Evolutionary conservation across 2,888 invertebrate genomes (phyloP), one percentile per base, ranked within the genome.

Genomic region (Zonitis immaculata): DNA sequence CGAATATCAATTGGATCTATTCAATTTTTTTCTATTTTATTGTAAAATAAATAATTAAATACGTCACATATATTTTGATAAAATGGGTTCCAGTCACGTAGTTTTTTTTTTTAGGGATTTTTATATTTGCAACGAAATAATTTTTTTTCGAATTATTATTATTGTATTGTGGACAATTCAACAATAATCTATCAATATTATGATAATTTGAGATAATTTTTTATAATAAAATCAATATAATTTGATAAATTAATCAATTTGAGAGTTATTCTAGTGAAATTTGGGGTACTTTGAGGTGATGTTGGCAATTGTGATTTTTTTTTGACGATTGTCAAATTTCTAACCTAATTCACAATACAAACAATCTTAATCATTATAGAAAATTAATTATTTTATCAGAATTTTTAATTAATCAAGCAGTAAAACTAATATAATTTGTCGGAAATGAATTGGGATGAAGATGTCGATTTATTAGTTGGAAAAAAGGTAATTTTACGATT

Each of bases 391-490:
- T n/a, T n/a, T 22, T 22, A 22, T 4, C 22, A 4, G 22, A 22
- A 22, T 4, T 22, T 4, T 22, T 22, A 22, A 22, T 22, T 22
- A 22, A 22, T 22, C 5, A 22, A 22, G 22, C 39, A n/a, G n/a
- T 39, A 32, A n/a, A 32, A 32, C 2, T 14, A 7, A n/a, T 11
- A 8, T 7, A 8, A 16, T 39, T n/a, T n/a, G n/a, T n/a, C n/a
- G n/a, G n/a, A 46, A 49, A 71, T 72, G 70, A 68, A 67, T 58
- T 69, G 66, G 64, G 69, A 71, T 22, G 67, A 70, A 48, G 69
- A 70, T 59, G 61, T 69, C 32, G 70, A 70, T 56, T 57, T 68
- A 32, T 42, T 68, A 30, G 56, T 60, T 26, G 62, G 63, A 42
- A 69, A 65, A 61, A 69, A 69, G 64, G 70, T 68, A 61, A 43